phyloP scores from a whole-genome alignment of 2,113 vertebrate genomes.

The Eonycteris spelaea region DNA sequence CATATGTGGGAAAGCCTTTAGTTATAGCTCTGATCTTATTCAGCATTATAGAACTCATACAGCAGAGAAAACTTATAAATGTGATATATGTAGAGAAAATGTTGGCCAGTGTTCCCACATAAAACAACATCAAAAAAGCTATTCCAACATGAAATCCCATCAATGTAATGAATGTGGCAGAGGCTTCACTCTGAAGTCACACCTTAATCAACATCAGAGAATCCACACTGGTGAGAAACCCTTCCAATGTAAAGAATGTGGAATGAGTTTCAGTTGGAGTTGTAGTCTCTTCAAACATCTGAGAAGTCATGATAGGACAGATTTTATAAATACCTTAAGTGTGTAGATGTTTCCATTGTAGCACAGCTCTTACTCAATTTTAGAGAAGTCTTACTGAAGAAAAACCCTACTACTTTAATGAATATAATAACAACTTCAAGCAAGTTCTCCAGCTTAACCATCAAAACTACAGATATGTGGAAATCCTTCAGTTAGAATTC shows the following conservation, averaged over 20 bases:
- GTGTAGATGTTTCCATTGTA: background rate
- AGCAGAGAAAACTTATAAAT: slow-evolving; percentile 52
- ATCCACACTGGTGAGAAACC: slow-evolving; percentile 73
- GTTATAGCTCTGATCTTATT: slow-evolving; percentile 60
- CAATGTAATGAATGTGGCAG: slow-evolving; percentile 85
- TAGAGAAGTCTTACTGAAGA: slow-evolving; percentile 27
- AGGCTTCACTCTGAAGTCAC: slow-evolving; percentile 84
- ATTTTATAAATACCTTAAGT: slow-evolving; percentile 8
- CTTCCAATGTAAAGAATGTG: slow-evolving; percentile 72
- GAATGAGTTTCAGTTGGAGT: slow-evolving; percentile 71
- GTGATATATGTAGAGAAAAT: slow-evolving; percentile 60
- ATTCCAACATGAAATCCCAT: slow-evolving; percentile 67
- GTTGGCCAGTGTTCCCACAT: slow-evolving; percentile 56
- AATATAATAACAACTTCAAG: background rate
- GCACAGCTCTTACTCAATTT: background rate
- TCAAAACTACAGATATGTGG: background rate
- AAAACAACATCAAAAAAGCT: slow-evolving; percentile 51
- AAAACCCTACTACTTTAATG: background rate
- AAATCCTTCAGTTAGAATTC: slow-evolving; percentile 29
- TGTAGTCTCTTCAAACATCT: slow-evolving; percentile 74
- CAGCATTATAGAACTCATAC: slow-evolving; percentile 73
- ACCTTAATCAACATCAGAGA: slow-evolving; percentile 83
- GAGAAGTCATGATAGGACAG: slow-evolving; percentile 71
- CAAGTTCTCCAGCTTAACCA: background rate
- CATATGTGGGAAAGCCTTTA: slow-evolving; percentile 70